Evolutionary conservation across 2,888 invertebrate species (phyloP).

Genomic region (Stegophylla sp.): DNA sequence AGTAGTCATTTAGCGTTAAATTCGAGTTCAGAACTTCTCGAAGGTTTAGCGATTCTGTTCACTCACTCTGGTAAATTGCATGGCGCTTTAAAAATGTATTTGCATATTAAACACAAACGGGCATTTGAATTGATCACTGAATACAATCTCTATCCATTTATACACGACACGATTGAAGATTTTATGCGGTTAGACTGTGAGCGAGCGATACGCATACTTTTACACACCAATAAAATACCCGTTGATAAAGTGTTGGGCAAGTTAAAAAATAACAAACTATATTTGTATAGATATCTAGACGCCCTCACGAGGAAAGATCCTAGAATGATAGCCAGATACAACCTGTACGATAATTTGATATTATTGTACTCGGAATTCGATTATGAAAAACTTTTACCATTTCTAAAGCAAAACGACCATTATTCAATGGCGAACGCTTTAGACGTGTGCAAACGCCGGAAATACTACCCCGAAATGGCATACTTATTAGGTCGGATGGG

Average conservation of each 20-base stretch:
- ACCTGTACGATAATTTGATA: constrained; percentile 83
- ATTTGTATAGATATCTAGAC: constrained; percentile 82
- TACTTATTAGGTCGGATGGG: constrained; percentile 89
- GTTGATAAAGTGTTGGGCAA: constrained; percentile 83
- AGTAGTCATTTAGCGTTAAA: constrained; percentile 78
- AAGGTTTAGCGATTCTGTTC: constrained; percentile 88
- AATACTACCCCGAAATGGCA: constrained; percentile 90
- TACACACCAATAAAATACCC: constrained; percentile 75
- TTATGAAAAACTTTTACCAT: constrained; percentile 79
- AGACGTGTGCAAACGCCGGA: constrained; percentile 81
- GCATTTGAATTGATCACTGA: constrained; percentile 87
- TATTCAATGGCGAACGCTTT: constrained; percentile 93
- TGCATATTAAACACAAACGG: constrained; percentile 87
- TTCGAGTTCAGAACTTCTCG: constrained; percentile 75
- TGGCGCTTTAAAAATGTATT: constrained; percentile 87
- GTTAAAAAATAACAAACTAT: constrained; percentile 75
- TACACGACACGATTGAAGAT: constrained; percentile 85
- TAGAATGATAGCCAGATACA: constrained; percentile 72
- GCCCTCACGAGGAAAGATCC: constrained; percentile 83
- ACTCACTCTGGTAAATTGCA: constrained; percentile 87
- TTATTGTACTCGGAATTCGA: constrained; percentile 89
- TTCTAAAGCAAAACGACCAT: constrained; percentile 81
- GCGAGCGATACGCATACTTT: constrained; percentile 80
- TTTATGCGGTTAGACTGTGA: constrained; percentile 86
- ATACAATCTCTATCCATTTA: constrained; percentile 81